phyloP scores from a whole-genome alignment of 2,888 invertebrate genomes.

The Polymixis lichenea region DNA sequence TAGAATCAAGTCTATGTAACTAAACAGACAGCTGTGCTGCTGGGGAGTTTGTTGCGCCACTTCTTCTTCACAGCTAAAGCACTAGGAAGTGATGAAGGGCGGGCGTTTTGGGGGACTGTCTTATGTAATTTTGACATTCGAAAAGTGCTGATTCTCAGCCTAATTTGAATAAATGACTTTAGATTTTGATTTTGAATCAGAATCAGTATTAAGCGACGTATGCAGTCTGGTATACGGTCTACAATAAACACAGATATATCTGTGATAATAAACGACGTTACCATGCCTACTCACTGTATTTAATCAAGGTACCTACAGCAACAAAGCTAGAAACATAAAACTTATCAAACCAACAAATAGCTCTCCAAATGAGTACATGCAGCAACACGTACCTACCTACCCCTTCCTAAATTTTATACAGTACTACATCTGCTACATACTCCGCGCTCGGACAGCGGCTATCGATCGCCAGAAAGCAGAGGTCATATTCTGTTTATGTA shows the following conservation, averaged over 20 bases:
- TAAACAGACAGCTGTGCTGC: no score
- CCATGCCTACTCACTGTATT: neutral
- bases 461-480: slow-evolving; percentile 42
- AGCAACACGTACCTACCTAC: neutral
- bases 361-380: neutral
- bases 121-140: no score
- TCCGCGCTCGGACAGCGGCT: slow-evolving; percentile 22
- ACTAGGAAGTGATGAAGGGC: no score
- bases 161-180: no score
- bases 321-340: neutral
- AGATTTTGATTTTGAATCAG: no score
- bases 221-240: neutral
- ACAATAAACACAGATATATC: no score
- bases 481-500: slow-evolving; percentile 18
- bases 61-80: no score
- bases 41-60: no score
- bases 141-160: no score
- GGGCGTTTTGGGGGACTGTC: no score
- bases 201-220: neutral
- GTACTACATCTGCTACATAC: neutral
- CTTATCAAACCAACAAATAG: neutral
- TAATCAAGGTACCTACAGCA: neutral
- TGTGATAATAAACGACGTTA: no score
- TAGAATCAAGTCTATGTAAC: no score
- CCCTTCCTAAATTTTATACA: neutral